These are phyloP conservation scores for Acanthosoma haemorrhoidale DNA, from an alignment of 2,888 invertebrate species.

Conservation along the genomic window DNA sequence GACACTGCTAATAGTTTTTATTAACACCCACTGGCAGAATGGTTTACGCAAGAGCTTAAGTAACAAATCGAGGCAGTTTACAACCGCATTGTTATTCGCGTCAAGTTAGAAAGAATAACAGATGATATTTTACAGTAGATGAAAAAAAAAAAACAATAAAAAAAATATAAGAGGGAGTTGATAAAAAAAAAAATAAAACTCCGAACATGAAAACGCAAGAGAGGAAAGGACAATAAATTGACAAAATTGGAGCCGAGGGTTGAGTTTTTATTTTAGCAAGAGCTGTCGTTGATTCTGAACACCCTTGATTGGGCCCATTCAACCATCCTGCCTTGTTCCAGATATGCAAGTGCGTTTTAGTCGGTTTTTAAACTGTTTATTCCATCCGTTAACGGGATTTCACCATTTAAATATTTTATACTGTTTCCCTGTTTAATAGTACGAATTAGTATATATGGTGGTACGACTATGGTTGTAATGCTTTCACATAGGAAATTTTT, in stretches of 20 bases:
- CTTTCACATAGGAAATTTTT: too few relatives aligned
- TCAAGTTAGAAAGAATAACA: too few relatives aligned
- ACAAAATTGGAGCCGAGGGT: neutral
- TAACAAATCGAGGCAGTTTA: too few relatives aligned
- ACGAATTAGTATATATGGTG: too few relatives aligned
- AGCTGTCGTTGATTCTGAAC: slow-evolving; percentile 1
- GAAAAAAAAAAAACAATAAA: too few relatives aligned
- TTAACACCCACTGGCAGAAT: too few relatives aligned
- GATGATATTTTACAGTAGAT: neutral
- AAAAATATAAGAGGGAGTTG: neutral
- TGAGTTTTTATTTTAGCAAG: neutral
- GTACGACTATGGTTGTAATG: too few relatives aligned
- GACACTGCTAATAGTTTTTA: too few relatives aligned
- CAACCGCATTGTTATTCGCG: too few relatives aligned
- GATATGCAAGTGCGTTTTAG: neutral
- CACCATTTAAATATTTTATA: too few relatives aligned
- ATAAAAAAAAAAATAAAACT: neutral
- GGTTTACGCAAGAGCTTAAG: too few relatives aligned
- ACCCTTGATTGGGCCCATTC: neutral
- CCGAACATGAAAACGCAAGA: neutral
- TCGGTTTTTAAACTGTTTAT: neutral
- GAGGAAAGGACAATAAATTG: slow-evolving; percentile 7
- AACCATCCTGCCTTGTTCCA: neutral
- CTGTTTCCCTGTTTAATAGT: too few relatives aligned
- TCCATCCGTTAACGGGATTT: neutral